A percentile compares a stretch with the other conserved stretches of the same genome.
phyloP scores from a whole-genome alignment of 37 sponge, comb jelly and placozoan species.

The Cliona cf. orientalis region DNA sequence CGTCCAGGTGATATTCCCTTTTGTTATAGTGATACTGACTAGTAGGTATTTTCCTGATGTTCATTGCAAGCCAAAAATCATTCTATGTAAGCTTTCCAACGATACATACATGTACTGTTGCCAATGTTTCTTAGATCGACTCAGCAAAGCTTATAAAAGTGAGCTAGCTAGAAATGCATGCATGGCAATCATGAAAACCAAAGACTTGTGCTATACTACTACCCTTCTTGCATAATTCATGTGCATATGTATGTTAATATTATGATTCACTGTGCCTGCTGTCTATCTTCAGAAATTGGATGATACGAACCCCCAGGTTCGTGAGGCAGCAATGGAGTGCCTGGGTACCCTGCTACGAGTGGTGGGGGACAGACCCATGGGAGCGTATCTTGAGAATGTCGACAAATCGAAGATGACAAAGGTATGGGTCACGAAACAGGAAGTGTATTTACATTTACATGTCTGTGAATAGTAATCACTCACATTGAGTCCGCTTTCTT shows the following conservation, averaged over 20 bases:
- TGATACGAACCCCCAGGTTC: slow-evolving; percentile 85
- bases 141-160: too few species aligned
- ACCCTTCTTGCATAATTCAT: neutral
- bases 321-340: slow-evolving; percentile 85
- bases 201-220: neutral
- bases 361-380: slow-evolving; percentile 88
- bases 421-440: too few species aligned
- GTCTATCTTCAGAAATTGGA: slow-evolving; percentile 70
- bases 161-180: too few species aligned
- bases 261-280: neutral
- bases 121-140: too few species aligned
- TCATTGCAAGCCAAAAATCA: too few species aligned
- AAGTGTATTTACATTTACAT: too few species aligned
- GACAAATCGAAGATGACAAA: slow-evolving; percentile 89
- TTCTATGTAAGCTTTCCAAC: too few species aligned
- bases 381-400: slow-evolving; percentile 73
- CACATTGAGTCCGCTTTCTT: neutral
- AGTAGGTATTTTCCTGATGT: too few species aligned
- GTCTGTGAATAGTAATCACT: too few species aligned
- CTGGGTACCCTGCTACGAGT: slow-evolving; percentile 89
- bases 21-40: slow-evolving; percentile 2
- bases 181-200: neutral
- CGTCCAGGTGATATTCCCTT: slow-evolving; percentile 55
- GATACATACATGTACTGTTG: too few species aligned
- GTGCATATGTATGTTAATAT: too few species aligned